Percentiles rank a stretch among this genome's conserved stretches.
Evolutionary conservation across 2,113 vertebrate genomes (phyloP).

Genomic region (Phaethon lepturus): DNA sequence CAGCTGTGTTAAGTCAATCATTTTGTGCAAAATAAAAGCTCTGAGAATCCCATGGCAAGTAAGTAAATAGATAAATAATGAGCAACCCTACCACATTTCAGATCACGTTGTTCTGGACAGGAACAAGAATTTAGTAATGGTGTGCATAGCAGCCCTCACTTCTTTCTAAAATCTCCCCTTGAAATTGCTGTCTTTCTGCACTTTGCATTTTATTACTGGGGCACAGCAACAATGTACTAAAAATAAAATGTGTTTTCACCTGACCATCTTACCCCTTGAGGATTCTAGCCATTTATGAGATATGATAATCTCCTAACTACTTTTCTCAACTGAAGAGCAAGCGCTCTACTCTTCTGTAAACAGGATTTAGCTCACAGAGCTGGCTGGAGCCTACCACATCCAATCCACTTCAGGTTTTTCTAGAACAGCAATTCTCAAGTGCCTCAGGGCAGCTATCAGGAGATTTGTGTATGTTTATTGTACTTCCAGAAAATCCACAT

Average conservation of each 20-base stretch:
- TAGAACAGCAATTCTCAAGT: background rate
- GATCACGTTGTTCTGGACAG: background rate
- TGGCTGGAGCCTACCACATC: background rate
- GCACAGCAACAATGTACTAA: conserved; percentile 32
- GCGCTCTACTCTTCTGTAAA: background rate
- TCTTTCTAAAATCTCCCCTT: conserved; percentile 5
- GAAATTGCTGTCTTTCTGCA: conserved; percentile 10
- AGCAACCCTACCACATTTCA: background rate
- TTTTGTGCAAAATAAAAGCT: background rate
- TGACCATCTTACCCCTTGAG: background rate
- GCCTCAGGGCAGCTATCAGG: background rate
- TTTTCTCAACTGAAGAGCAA: conserved; percentile 26
- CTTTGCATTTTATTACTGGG: conserved; percentile 53
- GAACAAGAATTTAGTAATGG: background rate
- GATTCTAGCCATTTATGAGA: conserved; percentile 13
- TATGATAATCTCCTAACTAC: conserved; percentile 35
- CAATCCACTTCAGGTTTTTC: background rate
- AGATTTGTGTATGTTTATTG: background rate
- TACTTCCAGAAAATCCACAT: background rate
- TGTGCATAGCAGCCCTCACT: background rate
- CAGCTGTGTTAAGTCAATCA: background rate
- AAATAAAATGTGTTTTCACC: conserved; percentile 57
- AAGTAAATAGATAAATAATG: conserved; percentile 20
- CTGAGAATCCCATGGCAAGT: background rate
- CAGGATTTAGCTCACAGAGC: background rate